phyloP scores from a whole-genome alignment of 1,140 invertebrate species.

The Chrysopa pallens region DNA sequence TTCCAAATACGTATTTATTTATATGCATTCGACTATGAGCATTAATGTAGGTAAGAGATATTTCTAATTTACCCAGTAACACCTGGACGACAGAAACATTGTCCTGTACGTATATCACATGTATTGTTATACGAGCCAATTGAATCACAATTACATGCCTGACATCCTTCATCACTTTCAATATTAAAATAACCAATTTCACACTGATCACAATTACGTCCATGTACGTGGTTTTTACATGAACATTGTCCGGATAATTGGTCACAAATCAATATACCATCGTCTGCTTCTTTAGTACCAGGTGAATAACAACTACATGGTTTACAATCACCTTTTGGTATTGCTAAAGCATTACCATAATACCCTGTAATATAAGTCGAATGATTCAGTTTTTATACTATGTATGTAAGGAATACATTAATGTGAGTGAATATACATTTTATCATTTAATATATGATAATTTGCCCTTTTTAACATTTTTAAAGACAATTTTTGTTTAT shows the following conservation, averaged over 20 bases:
- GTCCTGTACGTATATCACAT: slow-evolving; percentile 63
- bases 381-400: slow-evolving; percentile 3
- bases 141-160: slow-evolving; percentile 68
- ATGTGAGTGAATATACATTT: too few species aligned
- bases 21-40: too few species aligned
- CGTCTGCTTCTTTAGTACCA: slow-evolving; percentile 54
- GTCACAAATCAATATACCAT: slow-evolving; percentile 59
- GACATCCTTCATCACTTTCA: slow-evolving; percentile 65
- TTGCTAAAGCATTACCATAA: slow-evolving; percentile 73
- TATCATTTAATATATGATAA: too few species aligned
- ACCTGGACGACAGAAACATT: slow-evolving; percentile 72
- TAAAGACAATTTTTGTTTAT: too few species aligned
- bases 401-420: too few species aligned
- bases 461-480: too few species aligned
- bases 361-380: slow-evolving; percentile 34
- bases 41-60: too few species aligned
- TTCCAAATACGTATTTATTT: too few species aligned
- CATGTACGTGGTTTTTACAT: slow-evolving; percentile 74
- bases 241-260: slow-evolving; percentile 66
- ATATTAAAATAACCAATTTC: slow-evolving; percentile 72
- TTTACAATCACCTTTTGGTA: slow-evolving; percentile 79
- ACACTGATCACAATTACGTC: slow-evolving; percentile 77
- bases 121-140: slow-evolving; percentile 69
- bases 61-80: slow-evolving; percentile 47
- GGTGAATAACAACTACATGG: slow-evolving; percentile 65